Percentiles rank a stretch among this genome's conserved stretches.
These are phyloP conservation scores for Heliornis fulica DNA, from an alignment of 2,113 vertebrate genomes.

Conservation along the genomic window DNA sequence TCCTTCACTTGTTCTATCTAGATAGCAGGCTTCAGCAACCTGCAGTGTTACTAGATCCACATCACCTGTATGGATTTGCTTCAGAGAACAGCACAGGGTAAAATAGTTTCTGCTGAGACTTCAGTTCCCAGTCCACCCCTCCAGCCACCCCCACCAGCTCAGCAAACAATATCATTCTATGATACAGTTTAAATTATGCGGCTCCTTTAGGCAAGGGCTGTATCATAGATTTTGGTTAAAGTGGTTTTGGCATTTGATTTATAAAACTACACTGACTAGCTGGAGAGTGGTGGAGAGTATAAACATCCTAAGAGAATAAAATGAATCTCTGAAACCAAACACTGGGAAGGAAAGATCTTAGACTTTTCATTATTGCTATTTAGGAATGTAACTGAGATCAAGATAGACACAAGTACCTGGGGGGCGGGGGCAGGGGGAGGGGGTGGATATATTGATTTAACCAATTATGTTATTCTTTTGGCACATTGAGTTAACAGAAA, in stretches of 20 bases:
- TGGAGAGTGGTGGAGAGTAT: background rate
- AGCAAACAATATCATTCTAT: background rate
- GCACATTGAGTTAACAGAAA: background rate
- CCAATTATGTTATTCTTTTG: background rate
- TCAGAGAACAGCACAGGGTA: background rate
- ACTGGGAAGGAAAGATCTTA: background rate
- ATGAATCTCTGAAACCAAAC: background rate
- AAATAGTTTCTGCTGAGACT: background rate
- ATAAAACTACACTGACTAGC: background rate
- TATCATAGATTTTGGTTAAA: background rate
- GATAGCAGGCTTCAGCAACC: background rate
- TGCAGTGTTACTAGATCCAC: background rate
- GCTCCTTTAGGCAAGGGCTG: background rate
- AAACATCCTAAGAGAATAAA: background rate
- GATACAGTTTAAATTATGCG: background rate
- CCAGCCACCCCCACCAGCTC: background rate
- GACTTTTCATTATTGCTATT: background rate
- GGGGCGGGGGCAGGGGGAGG: too few species aligned
- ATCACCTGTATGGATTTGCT: background rate
- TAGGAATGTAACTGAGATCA: background rate
- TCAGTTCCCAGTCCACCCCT: background rate
- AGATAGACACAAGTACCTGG: background rate
- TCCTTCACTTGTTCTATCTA: background rate
- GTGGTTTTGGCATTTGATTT: conserved; percentile 1
- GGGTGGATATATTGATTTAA: background rate